Evolutionary conservation across 2,888 invertebrate genomes (phyloP), one percentile per base, ranked within the genome.

Genomic region (Cephonodes hylas): DNA sequence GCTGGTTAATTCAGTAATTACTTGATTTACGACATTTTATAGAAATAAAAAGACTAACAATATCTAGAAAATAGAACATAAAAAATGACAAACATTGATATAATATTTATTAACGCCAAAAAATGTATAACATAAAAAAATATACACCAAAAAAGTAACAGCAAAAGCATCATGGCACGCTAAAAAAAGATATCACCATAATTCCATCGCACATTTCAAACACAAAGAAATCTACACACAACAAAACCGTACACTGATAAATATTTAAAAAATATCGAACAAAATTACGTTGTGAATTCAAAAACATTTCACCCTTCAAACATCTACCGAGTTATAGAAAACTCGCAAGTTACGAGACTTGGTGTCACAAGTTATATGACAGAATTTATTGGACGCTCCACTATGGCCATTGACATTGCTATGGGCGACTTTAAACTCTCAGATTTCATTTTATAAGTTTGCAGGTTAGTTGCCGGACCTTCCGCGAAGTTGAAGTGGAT

Each of bases 341-440:
- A 61, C 46, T 61, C 15, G 3, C 22, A 57, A 61, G 45, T 42
- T 53, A 22, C 25, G 48, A 38, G 48, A n/a, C n/a, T 65, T 68
- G 44, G 75, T 75, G 80, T 79, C 79, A 75, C 70, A 79, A 85
- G 75, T 85, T 84, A 78, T 75, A 70, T 79, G 80, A 77, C 66
- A 63, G 73, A 79, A 79, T 80, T 73, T 72, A 72, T 72, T 66
- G 63, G 68, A 72, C 67, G 15, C 42, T 31, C 38, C 71, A 73
- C 76, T 64, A 76, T 72, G 70, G 76, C 79, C 73, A 82, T 77
- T 80, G 84, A 81, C 82, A 74, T 80, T 73, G 73, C 67, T 71
- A 70, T 66, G 67, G 53, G 67, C 64, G 70, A 76, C 74, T 71
- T 79, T 80, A 79, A 78, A 73, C 74, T 71, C 68, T 70, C 65